These are phyloP conservation scores for Brachyhypopomus occidentalis DNA, from an alignment of 2,113 vertebrate species.

Conservation along the genomic window DNA sequence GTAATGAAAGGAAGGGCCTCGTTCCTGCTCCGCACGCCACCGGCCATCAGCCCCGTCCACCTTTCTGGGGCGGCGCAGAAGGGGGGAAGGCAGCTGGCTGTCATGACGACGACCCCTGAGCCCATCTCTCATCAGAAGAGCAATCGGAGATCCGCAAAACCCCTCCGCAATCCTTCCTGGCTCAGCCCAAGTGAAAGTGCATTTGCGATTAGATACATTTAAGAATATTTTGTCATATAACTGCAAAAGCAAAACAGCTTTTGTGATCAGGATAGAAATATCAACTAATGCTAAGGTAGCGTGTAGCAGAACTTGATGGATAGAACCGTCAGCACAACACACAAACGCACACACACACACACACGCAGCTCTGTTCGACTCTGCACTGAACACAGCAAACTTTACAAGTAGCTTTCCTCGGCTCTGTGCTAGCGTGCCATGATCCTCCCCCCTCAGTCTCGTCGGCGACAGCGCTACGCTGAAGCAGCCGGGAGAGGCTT, in stretches of 20 bases:
- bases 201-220: background rate
- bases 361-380: conserved; percentile 17
- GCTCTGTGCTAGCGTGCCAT: conserved; percentile 53
- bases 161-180: too few species aligned
- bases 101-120: too few species aligned
- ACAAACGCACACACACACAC: conserved; percentile 28
- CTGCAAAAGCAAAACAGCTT: background rate
- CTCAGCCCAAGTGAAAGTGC: background rate
- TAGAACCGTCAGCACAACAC: background rate
- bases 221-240: background rate
- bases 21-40: too few species aligned
- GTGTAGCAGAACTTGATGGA: background rate
- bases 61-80: background rate
- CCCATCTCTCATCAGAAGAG: too few species aligned
- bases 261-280: background rate
- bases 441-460: conserved; percentile 50
- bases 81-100: background rate
- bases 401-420: conserved; percentile 54
- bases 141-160: too few species aligned
- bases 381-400: conserved; percentile 33
- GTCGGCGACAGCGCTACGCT: conserved; percentile 63
- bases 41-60: background rate
- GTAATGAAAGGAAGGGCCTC: conserved; percentile 69
- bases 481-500: conserved; percentile 74
- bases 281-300: background rate